Conservation (phyloP, 2,797 vertebrate species). For the Catamblyrhynchus diadema region DNA sequence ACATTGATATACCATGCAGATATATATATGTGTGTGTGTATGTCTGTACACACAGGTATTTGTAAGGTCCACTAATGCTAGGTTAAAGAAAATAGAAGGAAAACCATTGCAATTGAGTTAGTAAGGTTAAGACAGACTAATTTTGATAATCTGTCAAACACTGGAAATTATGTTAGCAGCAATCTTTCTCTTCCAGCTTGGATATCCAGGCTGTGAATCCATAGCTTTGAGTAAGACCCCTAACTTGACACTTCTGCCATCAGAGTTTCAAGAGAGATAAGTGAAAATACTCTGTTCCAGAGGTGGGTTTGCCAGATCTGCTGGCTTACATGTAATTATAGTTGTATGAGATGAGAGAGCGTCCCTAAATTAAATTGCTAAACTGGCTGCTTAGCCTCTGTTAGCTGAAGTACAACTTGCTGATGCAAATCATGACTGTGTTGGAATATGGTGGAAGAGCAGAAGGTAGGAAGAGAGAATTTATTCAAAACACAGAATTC, state of each 20-base stretch:
- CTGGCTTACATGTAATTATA: neutral
- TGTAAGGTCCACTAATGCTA: neutral
- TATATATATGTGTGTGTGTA: rapidly evolving
- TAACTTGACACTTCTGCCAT: neutral
- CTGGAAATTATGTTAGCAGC: neutral
- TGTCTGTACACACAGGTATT: rapidly evolving
- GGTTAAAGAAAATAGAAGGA: neutral
- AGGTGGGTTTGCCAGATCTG: neutral
- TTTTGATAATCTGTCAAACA: neutral
- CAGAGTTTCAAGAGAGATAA: neutral
- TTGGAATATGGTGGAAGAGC: neutral
- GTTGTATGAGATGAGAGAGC: neutral
- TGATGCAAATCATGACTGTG: neutral
- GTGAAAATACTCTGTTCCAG: neutral
- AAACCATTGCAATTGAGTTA: neutral
- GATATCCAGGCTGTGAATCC: neutral
- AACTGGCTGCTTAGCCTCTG: neutral
- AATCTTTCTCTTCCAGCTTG: neutral
- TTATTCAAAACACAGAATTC: neutral
- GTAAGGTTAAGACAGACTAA: neutral
- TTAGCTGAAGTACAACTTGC: neutral
- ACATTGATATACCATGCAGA: neutral
- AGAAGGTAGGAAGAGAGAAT: neutral
- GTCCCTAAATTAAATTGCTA: neutral
- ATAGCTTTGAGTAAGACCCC: neutral